phyloP scores from a whole-genome alignment of 2,797 vertebrate genomes.

The Euthynnus affinis region DNA sequence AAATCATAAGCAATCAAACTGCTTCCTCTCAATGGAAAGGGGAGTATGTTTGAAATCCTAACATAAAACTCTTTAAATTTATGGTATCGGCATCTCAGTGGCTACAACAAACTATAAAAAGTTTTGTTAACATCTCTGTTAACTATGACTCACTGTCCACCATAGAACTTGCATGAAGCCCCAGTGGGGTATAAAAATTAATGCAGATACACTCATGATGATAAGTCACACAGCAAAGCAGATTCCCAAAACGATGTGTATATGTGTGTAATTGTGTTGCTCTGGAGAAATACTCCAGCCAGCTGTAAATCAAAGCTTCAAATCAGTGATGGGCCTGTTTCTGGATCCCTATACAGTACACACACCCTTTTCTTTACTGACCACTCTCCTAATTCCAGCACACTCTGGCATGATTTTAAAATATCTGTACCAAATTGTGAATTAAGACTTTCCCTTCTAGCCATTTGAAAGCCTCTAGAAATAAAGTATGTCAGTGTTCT shows the following conservation, averaged over 20 bases:
- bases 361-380: background rate
- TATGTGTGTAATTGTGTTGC: no score
- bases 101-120: background rate
- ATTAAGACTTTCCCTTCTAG: background rate
- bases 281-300: no score
- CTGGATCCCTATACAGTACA: no score
- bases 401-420: background rate
- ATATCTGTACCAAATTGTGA: background rate
- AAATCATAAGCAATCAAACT: background rate
- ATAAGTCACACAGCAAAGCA: background rate
- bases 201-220: background rate
- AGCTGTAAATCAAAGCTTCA: no score
- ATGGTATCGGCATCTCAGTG: background rate
- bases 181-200: background rate
- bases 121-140: background rate
- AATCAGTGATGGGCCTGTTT: no score
- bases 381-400: background rate
- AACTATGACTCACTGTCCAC: background rate
- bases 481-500: background rate
- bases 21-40: background rate
- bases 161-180: background rate
- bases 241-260: no score
- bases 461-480: background rate
- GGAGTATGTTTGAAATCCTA: constrained; percentile 4
- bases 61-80: constrained; percentile 8